Percentiles rank a stretch among this genome's conserved stretches.
Evolutionary conservation across 2,888 invertebrate species (phyloP).

Genomic region (Anoplius nigerrimus): DNA sequence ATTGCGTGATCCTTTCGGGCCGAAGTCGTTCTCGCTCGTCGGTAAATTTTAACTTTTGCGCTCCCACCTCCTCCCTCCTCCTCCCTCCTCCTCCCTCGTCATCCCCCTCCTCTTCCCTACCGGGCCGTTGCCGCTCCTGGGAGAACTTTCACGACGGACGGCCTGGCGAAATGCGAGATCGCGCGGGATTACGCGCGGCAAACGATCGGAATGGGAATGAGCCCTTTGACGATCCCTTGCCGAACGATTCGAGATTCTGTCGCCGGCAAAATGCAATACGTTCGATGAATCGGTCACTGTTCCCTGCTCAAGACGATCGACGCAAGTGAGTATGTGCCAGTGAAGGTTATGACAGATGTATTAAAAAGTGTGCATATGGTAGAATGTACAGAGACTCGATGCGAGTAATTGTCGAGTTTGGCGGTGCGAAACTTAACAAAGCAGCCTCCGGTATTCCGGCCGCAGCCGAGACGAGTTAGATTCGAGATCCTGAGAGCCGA

Average conservation of each 20-base stretch:
- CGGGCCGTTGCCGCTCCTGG: no score
- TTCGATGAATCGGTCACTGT: no score
- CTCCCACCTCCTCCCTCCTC: background rate
- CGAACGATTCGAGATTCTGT: conserved; percentile 5
- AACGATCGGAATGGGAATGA: background rate
- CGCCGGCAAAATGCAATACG: conserved; percentile 60
- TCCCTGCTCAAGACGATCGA: no score
- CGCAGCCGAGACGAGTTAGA: background rate
- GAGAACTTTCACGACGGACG: no score
- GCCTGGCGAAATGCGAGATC: background rate
- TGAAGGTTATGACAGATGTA: no score
- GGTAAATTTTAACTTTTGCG: background rate
- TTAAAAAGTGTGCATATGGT: no score
- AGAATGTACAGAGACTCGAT: no score
- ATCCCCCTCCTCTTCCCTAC: background rate
- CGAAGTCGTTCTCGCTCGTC: background rate
- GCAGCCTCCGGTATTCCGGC: no score
- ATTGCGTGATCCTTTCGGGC: conserved; percentile 1
- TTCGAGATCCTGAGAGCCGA: conserved; percentile 6
- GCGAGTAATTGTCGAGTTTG: no score
- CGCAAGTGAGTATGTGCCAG: no score
- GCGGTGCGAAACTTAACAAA: background rate
- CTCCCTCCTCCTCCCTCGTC: background rate
- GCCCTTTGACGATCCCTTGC: no score
- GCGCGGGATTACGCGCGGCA: background rate